These are phyloP conservation scores for Trematomus loennbergii DNA, from an alignment of 2,113 vertebrate genomes.

Conservation along the genomic window DNA sequence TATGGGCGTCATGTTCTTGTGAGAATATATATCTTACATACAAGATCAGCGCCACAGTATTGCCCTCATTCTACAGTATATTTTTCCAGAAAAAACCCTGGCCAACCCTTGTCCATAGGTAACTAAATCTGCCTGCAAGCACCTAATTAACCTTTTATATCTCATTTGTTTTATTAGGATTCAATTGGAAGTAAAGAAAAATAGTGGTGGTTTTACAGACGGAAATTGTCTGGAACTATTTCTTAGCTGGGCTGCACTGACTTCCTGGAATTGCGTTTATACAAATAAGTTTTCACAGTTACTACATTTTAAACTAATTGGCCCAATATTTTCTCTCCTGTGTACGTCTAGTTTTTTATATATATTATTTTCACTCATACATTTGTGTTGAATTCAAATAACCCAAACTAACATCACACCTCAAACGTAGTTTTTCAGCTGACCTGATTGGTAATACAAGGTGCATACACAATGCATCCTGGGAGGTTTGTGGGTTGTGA, in stretches of 20 bases:
- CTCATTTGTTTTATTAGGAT: background rate
- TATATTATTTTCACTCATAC: background rate
- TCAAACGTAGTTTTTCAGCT: background rate
- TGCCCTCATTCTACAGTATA: too few species aligned
- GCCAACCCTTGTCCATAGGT: background rate
- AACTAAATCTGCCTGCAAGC: too few species aligned
- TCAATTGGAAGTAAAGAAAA: background rate
- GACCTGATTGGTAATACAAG: background rate
- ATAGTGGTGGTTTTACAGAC: background rate
- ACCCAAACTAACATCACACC: background rate
- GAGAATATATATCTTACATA: too few species aligned
- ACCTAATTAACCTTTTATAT: background rate
- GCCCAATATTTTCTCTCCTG: background rate
- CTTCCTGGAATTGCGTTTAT: background rate
- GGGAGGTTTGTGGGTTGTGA: background rate
- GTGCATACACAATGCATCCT: background rate
- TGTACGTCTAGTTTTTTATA: background rate
- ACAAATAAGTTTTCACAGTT: background rate
- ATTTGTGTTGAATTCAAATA: background rate
- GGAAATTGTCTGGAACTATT: background rate
- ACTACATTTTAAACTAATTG: background rate
- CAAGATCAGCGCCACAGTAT: too few species aligned
- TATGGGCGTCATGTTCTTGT: too few species aligned
- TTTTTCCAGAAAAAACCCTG: background rate
- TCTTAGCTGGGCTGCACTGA: background rate